Percentiles rank a stretch among this genome's conserved stretches.
phyloP scores from a whole-genome alignment of 2,797 vertebrate species.

The Sebastes cheni region DNA sequence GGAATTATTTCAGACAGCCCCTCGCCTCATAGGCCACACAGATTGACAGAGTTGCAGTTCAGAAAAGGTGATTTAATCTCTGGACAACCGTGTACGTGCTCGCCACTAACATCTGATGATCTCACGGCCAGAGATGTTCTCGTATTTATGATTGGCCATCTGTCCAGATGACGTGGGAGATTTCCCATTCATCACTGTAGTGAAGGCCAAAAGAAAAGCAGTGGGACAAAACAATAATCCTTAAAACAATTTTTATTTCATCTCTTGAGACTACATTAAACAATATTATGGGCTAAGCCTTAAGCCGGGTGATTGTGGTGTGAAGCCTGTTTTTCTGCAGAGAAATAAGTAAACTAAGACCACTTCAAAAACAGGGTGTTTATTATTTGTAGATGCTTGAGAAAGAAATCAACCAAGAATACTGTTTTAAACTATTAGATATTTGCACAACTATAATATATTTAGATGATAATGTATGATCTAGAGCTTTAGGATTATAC shows the following conservation, averaged over 20 bases:
- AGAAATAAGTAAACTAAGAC: neutral
- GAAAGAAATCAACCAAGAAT: neutral
- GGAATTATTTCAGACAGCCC: neutral
- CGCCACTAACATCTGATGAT: neutral
- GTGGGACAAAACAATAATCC: conserved; percentile 26
- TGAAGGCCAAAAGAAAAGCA: neutral
- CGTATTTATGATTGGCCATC: conserved; percentile 12
- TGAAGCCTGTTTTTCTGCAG: neutral
- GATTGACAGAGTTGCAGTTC: conserved; percentile 3
- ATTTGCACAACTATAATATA: neutral
- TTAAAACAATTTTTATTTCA: conserved; percentile 38
- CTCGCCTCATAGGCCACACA: neutral
- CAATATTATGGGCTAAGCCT: conserved; percentile 20
- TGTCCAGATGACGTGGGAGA: conserved; percentile 16
- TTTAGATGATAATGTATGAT: neutral
- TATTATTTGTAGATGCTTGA: neutral
- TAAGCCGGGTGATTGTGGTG: neutral
- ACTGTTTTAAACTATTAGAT: neutral
- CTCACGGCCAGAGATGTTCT: neutral
- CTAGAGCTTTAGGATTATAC: neutral
- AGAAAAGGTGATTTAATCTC: conserved; percentile 21
- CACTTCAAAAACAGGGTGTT: neutral
- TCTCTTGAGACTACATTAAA: conserved; percentile 9
- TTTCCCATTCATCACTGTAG: conserved; percentile 15
- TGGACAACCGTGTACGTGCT: neutral